Conservation (phyloP, 2,113 vertebrate species). For the Corapipo altera region DNA sequence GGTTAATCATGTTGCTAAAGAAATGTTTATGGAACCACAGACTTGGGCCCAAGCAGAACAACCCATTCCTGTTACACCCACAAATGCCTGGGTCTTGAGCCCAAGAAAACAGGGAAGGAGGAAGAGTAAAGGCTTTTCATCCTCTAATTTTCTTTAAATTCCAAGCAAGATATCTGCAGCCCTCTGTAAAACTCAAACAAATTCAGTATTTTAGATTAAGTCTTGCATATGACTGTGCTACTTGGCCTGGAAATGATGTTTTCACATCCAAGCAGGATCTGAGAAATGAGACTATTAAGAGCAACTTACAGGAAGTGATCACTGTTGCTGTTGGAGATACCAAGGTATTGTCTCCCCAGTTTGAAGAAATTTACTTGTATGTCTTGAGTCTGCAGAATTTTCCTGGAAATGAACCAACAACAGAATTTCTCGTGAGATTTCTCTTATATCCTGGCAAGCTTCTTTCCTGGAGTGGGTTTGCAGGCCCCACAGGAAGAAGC, state of each 20-base stretch:
- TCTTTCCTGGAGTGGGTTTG: slow-evolving; percentile 39
- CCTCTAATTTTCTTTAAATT: background rate
- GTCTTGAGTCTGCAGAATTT: slow-evolving; percentile 26
- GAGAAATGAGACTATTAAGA: background rate
- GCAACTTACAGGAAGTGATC: slow-evolving; percentile 6
- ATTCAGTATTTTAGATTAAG: background rate
- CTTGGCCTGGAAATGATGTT: background rate
- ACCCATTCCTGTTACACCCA: background rate
- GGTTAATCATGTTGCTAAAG: background rate
- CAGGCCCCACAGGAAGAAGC: slow-evolving; percentile 56
- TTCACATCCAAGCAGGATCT: background rate
- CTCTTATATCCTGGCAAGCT: slow-evolving; percentile 49
- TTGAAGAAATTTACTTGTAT: slow-evolving; percentile 10
- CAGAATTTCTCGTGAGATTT: slow-evolving; percentile 54
- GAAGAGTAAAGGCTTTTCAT: background rate
- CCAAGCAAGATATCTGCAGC: background rate
- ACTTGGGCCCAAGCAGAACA: background rate
- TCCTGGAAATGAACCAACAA: slow-evolving; percentile 42
- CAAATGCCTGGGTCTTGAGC: background rate
- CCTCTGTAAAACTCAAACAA: background rate
- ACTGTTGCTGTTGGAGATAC: slow-evolving; percentile 14
- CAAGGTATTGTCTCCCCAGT: background rate
- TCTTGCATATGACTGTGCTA: background rate
- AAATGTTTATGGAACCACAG: background rate
- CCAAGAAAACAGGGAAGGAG: background rate